phyloP scores from a whole-genome alignment of 2,888 invertebrate species.

The Leptinotarsa tumamoca region DNA sequence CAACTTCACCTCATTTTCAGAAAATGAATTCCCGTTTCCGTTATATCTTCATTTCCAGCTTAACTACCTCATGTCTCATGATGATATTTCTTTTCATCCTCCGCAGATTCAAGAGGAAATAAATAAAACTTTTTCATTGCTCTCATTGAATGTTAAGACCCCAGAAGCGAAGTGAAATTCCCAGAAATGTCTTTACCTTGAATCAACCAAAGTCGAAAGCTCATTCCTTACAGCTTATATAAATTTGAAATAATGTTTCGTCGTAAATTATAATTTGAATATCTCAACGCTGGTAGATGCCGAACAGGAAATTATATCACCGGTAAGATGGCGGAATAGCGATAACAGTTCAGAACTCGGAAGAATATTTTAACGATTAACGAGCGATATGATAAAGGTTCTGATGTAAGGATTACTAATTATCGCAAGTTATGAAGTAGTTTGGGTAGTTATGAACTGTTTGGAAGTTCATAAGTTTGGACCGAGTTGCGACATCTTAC shows the following conservation, averaged over 20 bases:
- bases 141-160: neutral
- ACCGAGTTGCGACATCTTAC: neutral
- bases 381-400: slow-evolving; percentile 45
- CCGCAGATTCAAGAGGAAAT: neutral
- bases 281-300: slow-evolving; percentile 43
- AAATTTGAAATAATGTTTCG: slow-evolving; percentile 45
- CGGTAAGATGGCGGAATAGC: slow-evolving; percentile 51
- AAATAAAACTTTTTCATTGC: neutral
- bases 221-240: slow-evolving; percentile 41
- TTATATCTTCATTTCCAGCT: neutral
- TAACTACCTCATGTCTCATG: neutral
- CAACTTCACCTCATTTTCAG: too few relatives aligned
- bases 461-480: slow-evolving; percentile 13
- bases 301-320: slow-evolving; percentile 56
- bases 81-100: neutral
- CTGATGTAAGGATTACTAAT: slow-evolving; percentile 42
- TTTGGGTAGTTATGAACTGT: slow-evolving; percentile 9
- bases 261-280: slow-evolving; percentile 46
- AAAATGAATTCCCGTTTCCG: neutral
- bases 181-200: slow-evolving; percentile 31
- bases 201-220: slow-evolving; percentile 36
- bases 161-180: slow-evolving; percentile 16
- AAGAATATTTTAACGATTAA: slow-evolving; percentile 56
- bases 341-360: slow-evolving; percentile 51
- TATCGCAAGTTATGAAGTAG: slow-evolving; percentile 24